Evolutionary conservation across 2,797 vertebrate genomes (phyloP).

Genomic region (Hemibagrus guttatus): DNA sequence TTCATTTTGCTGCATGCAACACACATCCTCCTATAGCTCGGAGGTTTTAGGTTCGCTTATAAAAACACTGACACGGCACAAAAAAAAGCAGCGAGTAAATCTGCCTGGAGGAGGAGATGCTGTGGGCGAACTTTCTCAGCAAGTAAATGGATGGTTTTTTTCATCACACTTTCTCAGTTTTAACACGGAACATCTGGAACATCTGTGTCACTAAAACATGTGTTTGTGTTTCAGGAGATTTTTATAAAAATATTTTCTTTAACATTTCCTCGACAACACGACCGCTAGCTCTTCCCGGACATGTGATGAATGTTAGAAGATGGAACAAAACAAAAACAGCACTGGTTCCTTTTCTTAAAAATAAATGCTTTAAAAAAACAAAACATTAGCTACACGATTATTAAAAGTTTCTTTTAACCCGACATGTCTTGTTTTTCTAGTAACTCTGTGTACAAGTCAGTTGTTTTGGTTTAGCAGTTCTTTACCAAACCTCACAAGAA

Average conservation of each 20-base stretch:
- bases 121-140: not conserved
- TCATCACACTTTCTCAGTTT: not conserved
- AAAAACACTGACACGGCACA: slow-evolving; percentile 21
- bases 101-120: not conserved
- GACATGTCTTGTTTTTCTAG: not conserved
- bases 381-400: not conserved
- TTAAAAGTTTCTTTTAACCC: not conserved
- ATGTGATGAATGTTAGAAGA: not conserved
- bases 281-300: not conserved
- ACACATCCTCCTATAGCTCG: not conserved
- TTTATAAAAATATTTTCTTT: not conserved
- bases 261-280: not conserved
- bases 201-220: not conserved
- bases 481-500: not conserved
- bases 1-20: not conserved
- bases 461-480: not conserved
- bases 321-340: not conserved
- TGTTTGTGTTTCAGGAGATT: not conserved
- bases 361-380: not conserved
- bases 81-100: not conserved
- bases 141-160: not conserved
- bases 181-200: not conserved
- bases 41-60: not conserved
- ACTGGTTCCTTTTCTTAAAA: not conserved
- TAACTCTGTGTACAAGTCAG: not conserved